phyloP scores from a whole-genome alignment of 92 coral and sea anemone species.

The Umimayanthus kanabou region DNA sequence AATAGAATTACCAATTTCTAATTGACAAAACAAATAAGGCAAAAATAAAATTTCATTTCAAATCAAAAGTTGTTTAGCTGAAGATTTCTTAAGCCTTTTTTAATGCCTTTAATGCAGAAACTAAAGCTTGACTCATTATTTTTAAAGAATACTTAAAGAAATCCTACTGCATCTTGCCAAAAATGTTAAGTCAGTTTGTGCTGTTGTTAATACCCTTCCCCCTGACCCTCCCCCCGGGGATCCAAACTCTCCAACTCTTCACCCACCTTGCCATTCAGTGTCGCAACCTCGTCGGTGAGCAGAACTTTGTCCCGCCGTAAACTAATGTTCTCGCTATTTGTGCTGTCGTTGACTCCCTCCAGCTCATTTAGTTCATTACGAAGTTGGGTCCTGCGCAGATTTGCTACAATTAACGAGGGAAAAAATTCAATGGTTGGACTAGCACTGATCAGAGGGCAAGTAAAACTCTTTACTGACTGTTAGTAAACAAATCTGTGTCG shows the following conservation, averaged over 20 bases:
- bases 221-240: background rate
- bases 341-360: conserved; percentile 70
- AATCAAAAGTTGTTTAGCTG: no score
- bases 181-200: no score
- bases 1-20: no score
- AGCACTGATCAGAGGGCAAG: no score
- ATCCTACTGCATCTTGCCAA: no score
- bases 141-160: no score
- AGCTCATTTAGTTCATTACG: conserved; percentile 87
- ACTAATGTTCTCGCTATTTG: conserved; percentile 77
- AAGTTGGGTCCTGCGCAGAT: conserved; percentile 82
- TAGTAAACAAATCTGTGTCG: background rate
- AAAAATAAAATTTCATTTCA: no score
- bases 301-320: conserved; percentile 87
- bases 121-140: no score
- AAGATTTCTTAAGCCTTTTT: no score
- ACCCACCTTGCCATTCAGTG: conserved; percentile 81
- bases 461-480: background rate
- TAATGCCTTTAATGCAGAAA: no score
- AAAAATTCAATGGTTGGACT: background rate
- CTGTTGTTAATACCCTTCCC: background rate
- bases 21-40: no score
- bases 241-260: background rate
- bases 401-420: conserved; percentile 61
- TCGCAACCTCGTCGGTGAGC: conserved; percentile 86